A percentile compares a stretch with the other conserved stretches of the same genome.
These are phyloP conservation scores for Pseudoips prasinana DNA, from an alignment of 2,888 invertebrate species.

Conservation along the genomic window DNA sequence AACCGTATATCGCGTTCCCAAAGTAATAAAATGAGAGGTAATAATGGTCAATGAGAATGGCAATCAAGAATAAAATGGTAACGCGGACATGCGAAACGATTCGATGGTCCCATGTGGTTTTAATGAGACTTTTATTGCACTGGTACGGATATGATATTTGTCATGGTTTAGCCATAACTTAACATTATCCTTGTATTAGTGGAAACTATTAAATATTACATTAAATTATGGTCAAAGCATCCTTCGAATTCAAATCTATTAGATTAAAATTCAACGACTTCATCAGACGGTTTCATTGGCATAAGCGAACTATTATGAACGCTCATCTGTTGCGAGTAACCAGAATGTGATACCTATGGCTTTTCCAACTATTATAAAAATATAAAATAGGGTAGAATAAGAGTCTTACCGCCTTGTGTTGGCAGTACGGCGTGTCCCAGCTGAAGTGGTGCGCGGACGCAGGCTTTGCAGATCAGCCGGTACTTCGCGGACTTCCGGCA, in stretches of 20 bases:
- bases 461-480: conserved; percentile 57
- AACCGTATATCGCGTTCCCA: conserved; percentile 14
- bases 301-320: conserved; percentile 9
- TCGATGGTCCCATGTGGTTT: conserved; percentile 20
- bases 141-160: not conserved
- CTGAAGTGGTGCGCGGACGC: conserved; percentile 67
- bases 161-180: conserved; percentile 13
- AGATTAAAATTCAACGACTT: not conserved
- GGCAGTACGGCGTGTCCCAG: conserved; percentile 71
- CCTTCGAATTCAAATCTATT: conserved; percentile 4
- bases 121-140: conserved; percentile 14
- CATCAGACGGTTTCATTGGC: conserved; percentile 12
- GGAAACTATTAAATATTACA: no score
- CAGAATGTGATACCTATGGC: conserved; percentile 3
- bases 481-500: conserved; percentile 65
- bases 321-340: conserved; percentile 5
- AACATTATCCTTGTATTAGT: no score
- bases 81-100: conserved; percentile 39
- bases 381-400: not conserved
- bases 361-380: conserved; percentile 1
- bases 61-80: conserved; percentile 34
- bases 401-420: conserved; percentile 66
- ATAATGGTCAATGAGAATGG: conserved; percentile 29
- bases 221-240: conserved; percentile 14
- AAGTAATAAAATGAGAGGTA: conserved; percentile 19